phyloP scores from a whole-genome alignment of 1,140 invertebrate genomes.

The Anastatus disparis region DNA sequence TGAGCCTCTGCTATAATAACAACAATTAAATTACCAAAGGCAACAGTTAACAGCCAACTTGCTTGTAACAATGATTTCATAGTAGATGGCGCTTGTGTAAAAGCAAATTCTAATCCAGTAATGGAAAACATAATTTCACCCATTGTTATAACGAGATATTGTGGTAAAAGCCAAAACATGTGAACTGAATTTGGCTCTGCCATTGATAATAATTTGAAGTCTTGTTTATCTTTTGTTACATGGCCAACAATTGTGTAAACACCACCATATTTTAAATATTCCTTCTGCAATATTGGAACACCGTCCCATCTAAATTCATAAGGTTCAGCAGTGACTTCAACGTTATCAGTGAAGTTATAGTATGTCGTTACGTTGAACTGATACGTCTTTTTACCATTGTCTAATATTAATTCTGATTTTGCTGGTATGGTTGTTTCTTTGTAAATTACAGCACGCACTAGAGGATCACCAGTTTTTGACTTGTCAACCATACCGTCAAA shows the following conservation, averaged over 20 bases:
- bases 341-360: too few relatives aligned
- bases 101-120: too few relatives aligned
- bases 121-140: too few relatives aligned
- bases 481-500: conserved; percentile 48
- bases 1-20: conserved; percentile 83
- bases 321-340: too few relatives aligned
- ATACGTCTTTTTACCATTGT: background rate
- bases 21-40: conserved; percentile 90
- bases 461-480: conserved; percentile 48
- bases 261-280: too few relatives aligned
- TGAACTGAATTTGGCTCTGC: conserved; percentile 78
- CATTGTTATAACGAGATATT: too few relatives aligned
- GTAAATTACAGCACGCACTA: conserved; percentile 48
- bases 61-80: conserved; percentile 95
- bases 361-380: too few relatives aligned
- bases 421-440: background rate
- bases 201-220: too few relatives aligned
- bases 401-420: background rate
- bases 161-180: conserved; percentile 87
- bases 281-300: too few relatives aligned
- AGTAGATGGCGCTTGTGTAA: too few relatives aligned
- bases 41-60: conserved; percentile 87
- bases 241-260: too few relatives aligned
- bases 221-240: conserved; percentile 54
- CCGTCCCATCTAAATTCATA: too few relatives aligned